Evolutionary conservation across 2,113 vertebrate species (phyloP).

Genomic region (Potamarius usumacintae): DNA sequence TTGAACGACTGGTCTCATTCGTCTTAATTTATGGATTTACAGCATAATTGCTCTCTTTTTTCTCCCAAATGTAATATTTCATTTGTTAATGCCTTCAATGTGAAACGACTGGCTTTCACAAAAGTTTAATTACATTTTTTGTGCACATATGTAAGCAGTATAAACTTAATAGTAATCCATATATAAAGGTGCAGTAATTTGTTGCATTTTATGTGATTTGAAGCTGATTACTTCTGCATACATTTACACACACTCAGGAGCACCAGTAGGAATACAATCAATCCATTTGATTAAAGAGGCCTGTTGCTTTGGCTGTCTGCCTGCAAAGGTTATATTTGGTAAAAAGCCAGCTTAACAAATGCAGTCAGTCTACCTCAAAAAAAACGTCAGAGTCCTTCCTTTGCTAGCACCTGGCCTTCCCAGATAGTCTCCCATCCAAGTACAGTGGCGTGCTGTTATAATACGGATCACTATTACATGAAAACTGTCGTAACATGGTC

Average conservation of each 20-base stretch:
- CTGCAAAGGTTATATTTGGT: background rate
- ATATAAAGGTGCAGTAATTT: background rate
- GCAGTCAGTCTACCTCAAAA: background rate
- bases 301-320: background rate
- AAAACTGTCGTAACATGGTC: no score
- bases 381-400: no score
- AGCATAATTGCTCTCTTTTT: background rate
- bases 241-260: constrained; percentile 1
- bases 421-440: no score
- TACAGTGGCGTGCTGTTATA: no score
- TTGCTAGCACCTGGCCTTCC: no score
- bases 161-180: background rate
- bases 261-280: background rate
- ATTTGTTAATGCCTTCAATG: background rate
- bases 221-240: background rate
- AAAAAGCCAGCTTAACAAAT: background rate
- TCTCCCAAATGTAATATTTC: background rate
- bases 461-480: no score
- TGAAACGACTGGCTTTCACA: background rate
- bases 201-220: background rate
- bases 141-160: background rate
- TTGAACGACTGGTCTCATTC: background rate
- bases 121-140: background rate
- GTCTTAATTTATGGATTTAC: background rate
- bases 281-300: constrained; percentile 8